Base-by-base conservation (phyloP, 2,113 vertebrate species). In the Oncorhynchus mykiss region DNA sequence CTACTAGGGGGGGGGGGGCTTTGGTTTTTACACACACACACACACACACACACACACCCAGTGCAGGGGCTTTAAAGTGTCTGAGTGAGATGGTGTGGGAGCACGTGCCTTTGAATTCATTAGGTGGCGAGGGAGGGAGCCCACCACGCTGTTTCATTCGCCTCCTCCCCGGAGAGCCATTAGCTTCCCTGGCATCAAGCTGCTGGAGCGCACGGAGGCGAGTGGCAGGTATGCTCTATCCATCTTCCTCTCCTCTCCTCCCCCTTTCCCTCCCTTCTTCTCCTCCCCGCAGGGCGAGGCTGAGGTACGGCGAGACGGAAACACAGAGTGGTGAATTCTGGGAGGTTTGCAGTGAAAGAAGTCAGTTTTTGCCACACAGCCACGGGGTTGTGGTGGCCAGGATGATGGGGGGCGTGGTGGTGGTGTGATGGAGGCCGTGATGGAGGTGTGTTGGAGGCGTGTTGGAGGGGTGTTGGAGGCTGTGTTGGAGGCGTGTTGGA, bases 161-260 rank as follows among this genome's bases (percentile, higher is more conserved):
- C 89, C 88, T 80, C 91, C 92, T 95, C 95, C 94, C 94, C 83
- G 76, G 95, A 95, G 95, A 95, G 90, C 92, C 93, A 96, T 96
- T 96, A 96, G 94, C 92, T 90, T 94, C 93, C 92, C 90, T 93
- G 91, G 93, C 92, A 92, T 96, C 94, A 95, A 94, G 89, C 95
- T 93, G 92, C 93, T 91, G 82, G 91, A 92, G 88, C 82, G 85
- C 89, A 85, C 88, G 94, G 93, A 93, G 92, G 89, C 89, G 25
- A 25, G 25, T 25, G 25, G 25, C 25, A 25, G 25, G 25, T 84
- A 67, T 64, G 80, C 85, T 80, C 82, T 77, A 90, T 90, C 86
- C 81, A 72, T 87, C 88, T 78, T 71, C 77, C 77, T 68, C 77
- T 77, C 34, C n/a, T 57, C 51, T 25, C 71, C 64, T 78, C 59